Base-by-base conservation (phyloP, 2,113 vertebrate genomes). In the Manacus vitellinus region DNA sequence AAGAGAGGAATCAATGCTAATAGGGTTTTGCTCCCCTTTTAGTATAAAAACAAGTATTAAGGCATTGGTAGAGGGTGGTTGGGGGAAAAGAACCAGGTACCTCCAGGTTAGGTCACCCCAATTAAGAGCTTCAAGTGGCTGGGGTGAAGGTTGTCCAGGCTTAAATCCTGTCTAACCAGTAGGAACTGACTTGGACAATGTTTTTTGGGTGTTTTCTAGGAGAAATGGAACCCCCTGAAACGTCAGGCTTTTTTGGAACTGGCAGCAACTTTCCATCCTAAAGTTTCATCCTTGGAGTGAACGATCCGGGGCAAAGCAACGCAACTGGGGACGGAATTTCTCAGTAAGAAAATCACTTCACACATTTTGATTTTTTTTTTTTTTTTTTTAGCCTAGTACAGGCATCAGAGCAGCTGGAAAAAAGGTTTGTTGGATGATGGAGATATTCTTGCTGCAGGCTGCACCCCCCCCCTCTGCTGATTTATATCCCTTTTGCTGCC, bases 61-160 rank as follows among this genome's bases (percentile, higher is more conserved):
- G n/a, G 23, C 6, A 11, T 14, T 25, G 28, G 18, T 14, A 37
- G 28, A 75, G 4, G 17, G 23, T n/a, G 46, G 16, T 0, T 55
- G 22, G 35, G 18, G 20, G 27, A 16, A 24, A 35, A 59, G 54
- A 41, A 31, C 12, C 25, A 54, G 39, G 14, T 59, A 54, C 16
- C 23, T 90, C 31, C 27, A 49, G 51, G 33, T 56, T 58, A 59
- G 58, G 30, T 58, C 20, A 31, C 14, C 8, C 19, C 55, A 59
- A 2, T n/a, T 16, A 59, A 25, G n/a, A 25, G 58, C n/a, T 25
- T 43, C 19, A 25, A 33, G 37, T 9, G 13, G 44, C 5, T 1
- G 1, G 47, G 12, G 23, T 0, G 1, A 31, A 56, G 47, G 15
- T 59, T 59, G 20, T 47, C 35, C 1, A 1, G 39, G 8, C 31